Evolutionary conservation across 2,888 invertebrate genomes (phyloP).

Genomic region (Lithophane semibrunnea): DNA sequence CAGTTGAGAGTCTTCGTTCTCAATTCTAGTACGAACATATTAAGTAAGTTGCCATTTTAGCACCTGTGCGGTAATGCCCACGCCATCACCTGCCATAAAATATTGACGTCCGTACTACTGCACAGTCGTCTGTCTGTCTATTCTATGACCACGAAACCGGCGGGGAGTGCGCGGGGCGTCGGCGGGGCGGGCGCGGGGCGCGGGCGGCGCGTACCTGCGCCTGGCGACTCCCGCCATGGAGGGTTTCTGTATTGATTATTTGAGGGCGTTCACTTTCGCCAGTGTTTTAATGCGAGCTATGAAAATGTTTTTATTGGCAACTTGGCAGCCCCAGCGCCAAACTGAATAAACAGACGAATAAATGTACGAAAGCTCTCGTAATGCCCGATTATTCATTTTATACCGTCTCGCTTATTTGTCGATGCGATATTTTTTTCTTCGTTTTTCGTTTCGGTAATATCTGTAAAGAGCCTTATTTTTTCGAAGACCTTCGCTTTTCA

Average conservation of each 20-base stretch:
- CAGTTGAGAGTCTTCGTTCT: slow-evolving; percentile 31
- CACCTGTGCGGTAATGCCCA: slow-evolving; percentile 60
- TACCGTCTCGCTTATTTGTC: slow-evolving; percentile 72
- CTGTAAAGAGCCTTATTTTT: slow-evolving; percentile 67
- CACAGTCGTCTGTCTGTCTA: slow-evolving; percentile 73
- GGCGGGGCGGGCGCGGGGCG: slow-evolving; percentile 70
- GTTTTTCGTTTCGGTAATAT: slow-evolving; percentile 62
- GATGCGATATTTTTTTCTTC: slow-evolving; percentile 69
- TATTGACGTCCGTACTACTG: slow-evolving; percentile 68
- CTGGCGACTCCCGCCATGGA: slow-evolving; percentile 76
- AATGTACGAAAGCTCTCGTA: slow-evolving; percentile 77
- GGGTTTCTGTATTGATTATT: slow-evolving; percentile 78
- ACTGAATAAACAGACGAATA: slow-evolving; percentile 81
- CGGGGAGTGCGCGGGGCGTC: slow-evolving; percentile 67
- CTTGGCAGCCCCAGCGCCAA: slow-evolving; percentile 78
- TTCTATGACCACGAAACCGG: slow-evolving; percentile 76
- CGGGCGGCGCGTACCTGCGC: slow-evolving; percentile 84
- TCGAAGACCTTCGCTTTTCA: slow-evolving; percentile 56
- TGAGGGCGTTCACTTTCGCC: slow-evolving; percentile 88
- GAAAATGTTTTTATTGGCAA: slow-evolving; percentile 89
- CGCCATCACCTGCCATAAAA: slow-evolving; percentile 63
- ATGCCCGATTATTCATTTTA: slow-evolving; percentile 80
- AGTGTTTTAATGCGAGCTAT: slow-evolving; percentile 89
- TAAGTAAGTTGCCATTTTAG: slow-evolving; percentile 51
- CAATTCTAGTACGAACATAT: slow-evolving; percentile 43